These are phyloP conservation scores for Pedetes capensis DNA, from an alignment of 2,113 vertebrate genomes.

Conservation along the genomic window DNA sequence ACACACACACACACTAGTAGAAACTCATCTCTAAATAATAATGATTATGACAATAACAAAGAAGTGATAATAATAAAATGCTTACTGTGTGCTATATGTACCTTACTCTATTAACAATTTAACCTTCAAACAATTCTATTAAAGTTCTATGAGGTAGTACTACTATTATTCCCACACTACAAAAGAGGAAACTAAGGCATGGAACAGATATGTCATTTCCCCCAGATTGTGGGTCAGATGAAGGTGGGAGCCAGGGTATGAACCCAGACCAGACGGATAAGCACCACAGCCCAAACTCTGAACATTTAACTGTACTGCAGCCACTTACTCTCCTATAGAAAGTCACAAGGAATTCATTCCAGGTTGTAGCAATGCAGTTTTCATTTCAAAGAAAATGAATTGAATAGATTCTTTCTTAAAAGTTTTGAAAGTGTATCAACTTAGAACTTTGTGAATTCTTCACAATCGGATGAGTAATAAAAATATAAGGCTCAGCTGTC, in stretches of 20 bases:
- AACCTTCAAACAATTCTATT: neutral
- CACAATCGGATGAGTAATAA: neutral
- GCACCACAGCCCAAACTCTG: neutral
- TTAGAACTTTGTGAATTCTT: constrained; percentile 13
- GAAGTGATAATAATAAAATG: neutral
- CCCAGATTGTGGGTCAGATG: neutral
- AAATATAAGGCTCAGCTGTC: neutral
- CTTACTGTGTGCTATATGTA: neutral
- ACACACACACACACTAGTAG: no score
- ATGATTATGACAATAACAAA: neutral
- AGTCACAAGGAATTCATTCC: neutral
- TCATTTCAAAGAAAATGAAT: neutral
- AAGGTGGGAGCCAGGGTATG: neutral
- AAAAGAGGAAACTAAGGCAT: neutral
- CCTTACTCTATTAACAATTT: neutral
- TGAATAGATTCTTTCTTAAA: neutral
- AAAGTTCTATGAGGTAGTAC: neutral
- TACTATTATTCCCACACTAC: neutral
- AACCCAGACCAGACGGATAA: neutral
- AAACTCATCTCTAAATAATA: neutral
- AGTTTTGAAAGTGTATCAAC: neutral
- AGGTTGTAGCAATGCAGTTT: neutral
- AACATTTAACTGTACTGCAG: neutral
- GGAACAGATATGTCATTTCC: neutral
- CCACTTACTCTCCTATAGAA: neutral